A percentile compares a stretch with the other conserved stretches of the same genome.
Conservation (phyloP, 1,140 invertebrate genomes). For the Sarcophaga peregrina region DNA sequence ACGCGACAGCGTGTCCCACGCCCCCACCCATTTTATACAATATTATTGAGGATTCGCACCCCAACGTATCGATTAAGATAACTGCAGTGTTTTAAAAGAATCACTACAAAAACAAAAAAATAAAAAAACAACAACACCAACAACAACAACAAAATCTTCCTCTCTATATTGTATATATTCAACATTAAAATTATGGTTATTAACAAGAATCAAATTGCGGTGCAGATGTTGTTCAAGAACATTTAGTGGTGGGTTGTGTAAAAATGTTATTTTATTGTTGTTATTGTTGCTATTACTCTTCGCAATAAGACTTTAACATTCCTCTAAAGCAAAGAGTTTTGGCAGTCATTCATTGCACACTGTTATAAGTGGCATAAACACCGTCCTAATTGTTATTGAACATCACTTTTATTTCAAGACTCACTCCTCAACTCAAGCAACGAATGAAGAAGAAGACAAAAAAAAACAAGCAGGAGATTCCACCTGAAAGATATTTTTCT, state of each 20-base stretch:
- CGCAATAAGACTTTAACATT: conserved; percentile 31
- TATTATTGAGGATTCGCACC: conserved; percentile 34
- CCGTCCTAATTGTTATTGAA: conserved; percentile 41
- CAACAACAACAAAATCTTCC: conserved; percentile 51
- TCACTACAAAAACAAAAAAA: too few relatives aligned
- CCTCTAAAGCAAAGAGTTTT: neutral
- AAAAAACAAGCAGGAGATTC: neutral
- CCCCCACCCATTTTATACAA: conserved; percentile 33
- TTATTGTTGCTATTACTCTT: neutral
- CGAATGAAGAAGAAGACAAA: neutral
- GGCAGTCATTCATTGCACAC: conserved; percentile 36
- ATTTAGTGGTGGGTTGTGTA: neutral
- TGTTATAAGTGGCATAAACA: conserved; percentile 41
- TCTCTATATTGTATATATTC: conserved; percentile 53
- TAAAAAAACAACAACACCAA: neutral
- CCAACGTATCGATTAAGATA: conserved; percentile 37
- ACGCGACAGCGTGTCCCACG: conserved; percentile 39
- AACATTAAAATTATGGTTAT: conserved; percentile 66
- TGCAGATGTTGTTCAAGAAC: neutral
- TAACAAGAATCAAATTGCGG: conserved; percentile 65
- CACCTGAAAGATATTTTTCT: too few relatives aligned
- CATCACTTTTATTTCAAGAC: conserved; percentile 24
- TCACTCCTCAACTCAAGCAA: neutral
- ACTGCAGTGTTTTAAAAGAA: conserved; percentile 39
- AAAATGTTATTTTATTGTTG: conserved; percentile 30